Percentiles rank a stretch among this genome's conserved stretches.
Evolutionary conservation across 2,113 vertebrate species (phyloP).

Genomic region (Stomatorhinus ivindoensis): DNA sequence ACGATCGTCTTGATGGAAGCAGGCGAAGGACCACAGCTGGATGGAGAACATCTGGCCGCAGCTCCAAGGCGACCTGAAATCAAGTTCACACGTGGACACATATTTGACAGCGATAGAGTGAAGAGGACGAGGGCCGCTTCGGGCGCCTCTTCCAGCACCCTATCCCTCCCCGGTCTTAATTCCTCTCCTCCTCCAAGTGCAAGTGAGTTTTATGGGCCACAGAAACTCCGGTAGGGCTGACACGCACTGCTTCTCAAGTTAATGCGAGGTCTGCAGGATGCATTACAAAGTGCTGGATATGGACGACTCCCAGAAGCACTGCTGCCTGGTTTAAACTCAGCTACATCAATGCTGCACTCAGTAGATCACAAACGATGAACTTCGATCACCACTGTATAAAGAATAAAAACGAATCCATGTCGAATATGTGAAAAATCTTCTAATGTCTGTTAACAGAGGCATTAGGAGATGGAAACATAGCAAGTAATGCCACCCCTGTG

Average conservation of each 20-base stretch:
- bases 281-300: slow-evolving; percentile 3
- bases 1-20: background rate
- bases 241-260: background rate
- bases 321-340: slow-evolving; percentile 5
- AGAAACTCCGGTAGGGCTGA: slow-evolving; percentile 18
- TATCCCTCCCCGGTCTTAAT: background rate
- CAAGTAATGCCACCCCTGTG: background rate
- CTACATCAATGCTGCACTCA: slow-evolving; percentile 7
- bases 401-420: background rate
- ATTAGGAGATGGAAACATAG: background rate
- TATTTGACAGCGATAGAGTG: background rate
- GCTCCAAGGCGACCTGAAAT: background rate
- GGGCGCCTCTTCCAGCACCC: background rate
- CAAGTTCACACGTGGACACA: background rate
- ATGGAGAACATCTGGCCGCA: background rate
- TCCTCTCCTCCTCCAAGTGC: background rate
- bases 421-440: background rate
- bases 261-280: slow-evolving; percentile 11
- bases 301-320: background rate
- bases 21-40: background rate
- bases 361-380: background rate
- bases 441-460: background rate
- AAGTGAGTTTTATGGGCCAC: slow-evolving; percentile 18
- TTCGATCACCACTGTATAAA: background rate
- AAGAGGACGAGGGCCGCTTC: background rate